Percentiles rank a stretch among this genome's conserved stretches.
Evolutionary conservation across 2,888 invertebrate species (phyloP).

Genomic region (Lobophora halterata): DNA sequence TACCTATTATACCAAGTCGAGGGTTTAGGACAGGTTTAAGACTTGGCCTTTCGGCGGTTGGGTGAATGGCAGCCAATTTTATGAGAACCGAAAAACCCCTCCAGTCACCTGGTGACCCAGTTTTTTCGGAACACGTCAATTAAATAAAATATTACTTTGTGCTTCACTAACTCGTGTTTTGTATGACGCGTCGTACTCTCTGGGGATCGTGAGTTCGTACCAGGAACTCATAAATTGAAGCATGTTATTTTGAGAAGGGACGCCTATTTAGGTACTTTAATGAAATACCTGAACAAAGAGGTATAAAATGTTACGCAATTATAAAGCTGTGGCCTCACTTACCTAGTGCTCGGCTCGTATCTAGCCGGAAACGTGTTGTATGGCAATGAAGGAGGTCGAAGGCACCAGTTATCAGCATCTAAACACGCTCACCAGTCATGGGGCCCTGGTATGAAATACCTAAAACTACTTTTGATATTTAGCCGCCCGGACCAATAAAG

Average conservation of each 20-base stretch:
- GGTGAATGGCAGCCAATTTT: constrained; percentile 10
- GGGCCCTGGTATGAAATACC: constrained; percentile 57
- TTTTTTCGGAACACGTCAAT: constrained; percentile 16
- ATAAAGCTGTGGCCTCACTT: constrained; percentile 19
- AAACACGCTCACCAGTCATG: constrained; percentile 56
- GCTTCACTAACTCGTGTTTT: constrained; percentile 6
- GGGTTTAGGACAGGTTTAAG: background rate
- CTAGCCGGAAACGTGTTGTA: constrained; percentile 64
- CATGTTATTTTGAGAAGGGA: constrained; percentile 1
- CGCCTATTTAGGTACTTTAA: constrained; percentile 10
- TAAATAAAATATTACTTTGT: constrained; percentile 7
- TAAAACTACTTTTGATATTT: constrained; percentile 64
- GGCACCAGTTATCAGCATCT: constrained; percentile 65
- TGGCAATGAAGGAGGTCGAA: constrained; percentile 67
- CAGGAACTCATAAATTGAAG: constrained; percentile 10
- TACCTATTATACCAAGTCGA: no score
- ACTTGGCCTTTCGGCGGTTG: constrained; percentile 6
- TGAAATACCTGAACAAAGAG: no score
- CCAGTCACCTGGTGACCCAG: constrained; percentile 15
- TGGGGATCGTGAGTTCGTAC: constrained; percentile 18
- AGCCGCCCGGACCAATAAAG: constrained; percentile 57
- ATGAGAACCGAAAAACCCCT: constrained; percentile 9
- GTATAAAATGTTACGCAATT: constrained; percentile 25
- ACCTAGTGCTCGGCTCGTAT: constrained; percentile 43
- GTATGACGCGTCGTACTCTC: constrained; percentile 9